Conservation (phyloP, 2,888 invertebrate genomes). For the Enchytraeus crypticus region DNA sequence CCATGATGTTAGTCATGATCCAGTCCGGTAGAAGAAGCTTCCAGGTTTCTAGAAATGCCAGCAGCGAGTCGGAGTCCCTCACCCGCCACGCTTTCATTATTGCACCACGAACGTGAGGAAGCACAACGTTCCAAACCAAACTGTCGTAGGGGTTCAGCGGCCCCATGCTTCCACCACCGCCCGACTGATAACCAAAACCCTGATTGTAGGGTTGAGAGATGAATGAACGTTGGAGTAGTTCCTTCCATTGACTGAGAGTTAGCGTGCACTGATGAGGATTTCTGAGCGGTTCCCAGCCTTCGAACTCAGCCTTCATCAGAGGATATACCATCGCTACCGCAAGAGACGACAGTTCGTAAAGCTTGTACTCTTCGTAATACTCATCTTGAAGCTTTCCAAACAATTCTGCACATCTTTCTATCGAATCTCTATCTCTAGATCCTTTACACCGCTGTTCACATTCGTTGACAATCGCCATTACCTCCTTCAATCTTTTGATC, state of each 20-base stretch:
- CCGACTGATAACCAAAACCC: too few species aligned
- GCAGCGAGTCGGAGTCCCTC: constrained; percentile 67
- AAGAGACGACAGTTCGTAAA: constrained; percentile 72
- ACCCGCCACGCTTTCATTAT: constrained; percentile 64
- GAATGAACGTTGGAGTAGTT: too few species aligned
- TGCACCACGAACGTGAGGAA: constrained; percentile 63
- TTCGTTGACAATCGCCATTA: constrained; percentile 60
- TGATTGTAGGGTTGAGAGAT: too few species aligned
- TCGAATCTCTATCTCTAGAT: constrained; percentile 5
- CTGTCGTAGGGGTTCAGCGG: constrained; percentile 64
- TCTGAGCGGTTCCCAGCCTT: constrained; percentile 67
- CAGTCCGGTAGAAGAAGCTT: constrained; percentile 68
- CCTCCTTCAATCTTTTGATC: constrained; percentile 62
- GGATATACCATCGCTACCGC: constrained; percentile 78
- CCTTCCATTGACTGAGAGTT: constrained; percentile 49
- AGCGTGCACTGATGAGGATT: constrained; percentile 46
- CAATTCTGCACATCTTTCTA: constrained; percentile 35
- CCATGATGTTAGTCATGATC: constrained; percentile 72
- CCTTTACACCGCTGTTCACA: constrained; percentile 2
- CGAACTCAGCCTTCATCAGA: constrained; percentile 61
- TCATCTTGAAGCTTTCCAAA: constrained; percentile 39
- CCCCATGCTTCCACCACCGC: constrained; percentile 29
- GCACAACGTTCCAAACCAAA: constrained; percentile 80
- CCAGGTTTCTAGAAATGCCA: constrained; percentile 74
- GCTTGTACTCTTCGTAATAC: constrained; percentile 58